phyloP scores from a whole-genome alignment of 92 coral and sea anemone genomes.

The Porites lobata region DNA sequence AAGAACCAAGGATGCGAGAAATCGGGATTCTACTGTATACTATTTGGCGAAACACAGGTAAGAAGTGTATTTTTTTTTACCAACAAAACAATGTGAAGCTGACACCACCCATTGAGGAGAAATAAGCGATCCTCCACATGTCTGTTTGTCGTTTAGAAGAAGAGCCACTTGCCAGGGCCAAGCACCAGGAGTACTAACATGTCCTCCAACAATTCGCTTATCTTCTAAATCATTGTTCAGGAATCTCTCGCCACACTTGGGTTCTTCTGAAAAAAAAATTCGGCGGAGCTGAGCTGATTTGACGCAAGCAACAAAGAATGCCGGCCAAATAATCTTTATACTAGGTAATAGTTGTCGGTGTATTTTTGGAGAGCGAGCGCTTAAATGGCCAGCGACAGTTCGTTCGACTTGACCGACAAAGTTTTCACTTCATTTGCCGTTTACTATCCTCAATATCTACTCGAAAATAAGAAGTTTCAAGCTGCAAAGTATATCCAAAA shows the following conservation, averaged over 20 bases:
- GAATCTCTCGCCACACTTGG: conserved; percentile 26
- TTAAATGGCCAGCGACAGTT: no score
- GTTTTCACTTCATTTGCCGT: no score
- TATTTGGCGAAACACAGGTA: neutral
- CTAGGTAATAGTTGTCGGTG: no score
- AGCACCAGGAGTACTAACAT: conserved; percentile 71
- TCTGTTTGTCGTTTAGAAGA: conserved; percentile 66
- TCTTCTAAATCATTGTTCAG: conserved; percentile 3
- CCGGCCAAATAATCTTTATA: neutral
- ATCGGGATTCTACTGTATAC: no score
- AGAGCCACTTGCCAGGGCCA: conserved; percentile 93
- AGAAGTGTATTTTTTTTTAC: conserved; percentile 2
- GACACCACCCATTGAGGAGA: conserved; percentile 85
- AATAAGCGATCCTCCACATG: conserved; percentile 86
- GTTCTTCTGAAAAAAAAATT: neutral
- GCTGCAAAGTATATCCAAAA: no score
- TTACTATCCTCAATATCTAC: no score
- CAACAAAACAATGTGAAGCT: conserved; percentile 79
- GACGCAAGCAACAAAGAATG: neutral
- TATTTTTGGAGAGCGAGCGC: no score
- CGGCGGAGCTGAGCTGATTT: neutral
- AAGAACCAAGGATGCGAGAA: no score
- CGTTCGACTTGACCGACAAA: no score
- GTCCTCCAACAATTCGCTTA: conserved; percentile 87
- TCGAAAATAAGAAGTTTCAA: no score